Conservation (phyloP, 2,113 vertebrate species). For the Pomatostomus ruficeps region DNA sequence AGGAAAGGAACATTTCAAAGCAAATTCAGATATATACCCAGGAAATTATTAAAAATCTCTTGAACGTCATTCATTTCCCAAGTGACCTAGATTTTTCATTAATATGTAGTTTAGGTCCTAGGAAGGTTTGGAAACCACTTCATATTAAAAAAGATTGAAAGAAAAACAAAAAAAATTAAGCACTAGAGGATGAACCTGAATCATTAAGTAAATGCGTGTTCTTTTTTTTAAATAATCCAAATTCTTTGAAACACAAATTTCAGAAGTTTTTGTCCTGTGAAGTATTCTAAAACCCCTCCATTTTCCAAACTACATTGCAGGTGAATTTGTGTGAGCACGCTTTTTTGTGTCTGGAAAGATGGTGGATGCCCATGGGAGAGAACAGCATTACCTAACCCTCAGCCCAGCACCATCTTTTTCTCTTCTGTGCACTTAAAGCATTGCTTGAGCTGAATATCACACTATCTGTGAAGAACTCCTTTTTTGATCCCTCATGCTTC, state of each 20-base stretch:
- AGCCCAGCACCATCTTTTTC: background rate
- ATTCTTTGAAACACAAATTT: background rate
- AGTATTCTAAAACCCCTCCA: rapidly evolving
- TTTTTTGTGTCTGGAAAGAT: background rate
- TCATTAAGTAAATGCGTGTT: background rate
- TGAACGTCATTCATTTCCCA: background rate
- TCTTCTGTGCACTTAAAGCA: background rate
- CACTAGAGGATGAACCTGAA: background rate
- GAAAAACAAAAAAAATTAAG: background rate
- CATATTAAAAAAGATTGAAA: background rate
- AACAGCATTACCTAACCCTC: background rate
- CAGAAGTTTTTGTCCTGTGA: background rate
- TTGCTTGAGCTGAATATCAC: background rate
- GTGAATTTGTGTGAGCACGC: background rate
- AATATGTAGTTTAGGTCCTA: background rate
- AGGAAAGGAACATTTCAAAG: background rate
- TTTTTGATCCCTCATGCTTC: background rate
- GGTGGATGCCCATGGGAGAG: background rate
- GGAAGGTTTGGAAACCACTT: background rate
- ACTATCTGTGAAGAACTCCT: background rate
- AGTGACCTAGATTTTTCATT: background rate
- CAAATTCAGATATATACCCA: background rate
- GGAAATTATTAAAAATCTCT: background rate
- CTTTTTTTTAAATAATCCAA: background rate
- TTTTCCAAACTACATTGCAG: background rate